phyloP scores from a whole-genome alignment of 2,888 invertebrate species.

The Cistogaster globosa region DNA sequence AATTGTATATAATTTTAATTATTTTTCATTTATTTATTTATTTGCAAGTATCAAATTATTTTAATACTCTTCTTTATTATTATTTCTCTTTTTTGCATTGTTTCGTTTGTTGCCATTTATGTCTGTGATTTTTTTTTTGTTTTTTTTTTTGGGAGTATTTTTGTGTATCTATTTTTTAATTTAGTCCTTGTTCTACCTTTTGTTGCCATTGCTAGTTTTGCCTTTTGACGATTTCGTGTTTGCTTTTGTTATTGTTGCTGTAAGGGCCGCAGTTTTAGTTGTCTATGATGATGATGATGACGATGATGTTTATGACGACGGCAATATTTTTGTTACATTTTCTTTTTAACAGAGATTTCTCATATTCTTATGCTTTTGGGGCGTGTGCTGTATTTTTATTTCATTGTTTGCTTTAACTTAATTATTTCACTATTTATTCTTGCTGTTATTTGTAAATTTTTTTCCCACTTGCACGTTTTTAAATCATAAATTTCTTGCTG shows the following conservation, averaged over 20 bases:
- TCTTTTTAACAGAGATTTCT: slow-evolving; percentile 43
- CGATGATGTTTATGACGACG: slow-evolving; percentile 10
- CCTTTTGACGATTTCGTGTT: neutral
- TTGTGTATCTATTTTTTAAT: slow-evolving; percentile 59
- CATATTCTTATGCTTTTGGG: slow-evolving; percentile 55
- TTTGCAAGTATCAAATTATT: neutral
- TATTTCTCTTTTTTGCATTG: slow-evolving; percentile 13
- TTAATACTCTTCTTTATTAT: slow-evolving; percentile 9
- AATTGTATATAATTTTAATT: neutral
- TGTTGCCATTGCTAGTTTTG: slow-evolving; percentile 23
- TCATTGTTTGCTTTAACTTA: slow-evolving; percentile 25
- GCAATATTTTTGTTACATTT: slow-evolving; percentile 44
- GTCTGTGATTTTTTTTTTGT: neutral
- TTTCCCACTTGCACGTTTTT: neutral
- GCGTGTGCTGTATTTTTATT: slow-evolving; percentile 58
- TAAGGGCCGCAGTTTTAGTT: slow-evolving; percentile 39
- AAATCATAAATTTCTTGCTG: slow-evolving; percentile 14
- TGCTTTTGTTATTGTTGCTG: slow-evolving; percentile 4
- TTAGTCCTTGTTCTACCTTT: slow-evolving; percentile 36
- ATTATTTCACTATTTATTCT: slow-evolving; percentile 34
- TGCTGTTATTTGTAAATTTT: slow-evolving; percentile 17
- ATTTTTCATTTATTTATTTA: neutral
- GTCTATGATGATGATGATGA: slow-evolving; percentile 10
- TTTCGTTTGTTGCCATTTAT: slow-evolving; percentile 13
- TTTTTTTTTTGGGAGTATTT: slow-evolving; percentile 45